phyloP scores from a whole-genome alignment of 2,797 vertebrate species.

The Muscicapa comitata region DNA sequence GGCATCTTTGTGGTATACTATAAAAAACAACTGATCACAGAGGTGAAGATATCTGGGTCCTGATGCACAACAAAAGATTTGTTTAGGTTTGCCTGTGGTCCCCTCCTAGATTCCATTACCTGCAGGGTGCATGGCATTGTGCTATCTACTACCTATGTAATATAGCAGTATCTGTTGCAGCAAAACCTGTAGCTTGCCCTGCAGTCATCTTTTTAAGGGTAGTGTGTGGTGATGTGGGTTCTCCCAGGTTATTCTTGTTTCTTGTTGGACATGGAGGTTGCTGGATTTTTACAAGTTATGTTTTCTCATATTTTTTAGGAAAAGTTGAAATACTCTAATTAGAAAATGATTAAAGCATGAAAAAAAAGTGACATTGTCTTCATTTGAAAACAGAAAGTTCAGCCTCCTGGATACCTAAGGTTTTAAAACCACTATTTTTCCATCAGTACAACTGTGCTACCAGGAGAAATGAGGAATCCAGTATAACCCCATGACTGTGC shows the following conservation, averaged over 20 bases:
- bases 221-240: neutral
- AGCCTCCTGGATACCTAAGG: neutral
- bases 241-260: neutral
- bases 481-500: conserved; percentile 15
- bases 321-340: neutral
- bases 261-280: neutral
- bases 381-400: conserved; percentile 1
- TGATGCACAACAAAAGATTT: neutral
- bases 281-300: neutral
- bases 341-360: neutral
- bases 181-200: neutral
- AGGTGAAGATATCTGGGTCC: neutral
- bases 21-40: neutral
- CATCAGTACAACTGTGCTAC: neutral
- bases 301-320: neutral
- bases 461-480: conserved; percentile 24
- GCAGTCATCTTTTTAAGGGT: neutral
- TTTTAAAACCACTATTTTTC: neutral
- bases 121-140: neutral
- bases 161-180: neutral
- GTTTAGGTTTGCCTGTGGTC: neutral
- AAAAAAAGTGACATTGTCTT: neutral
- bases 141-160: neutral
- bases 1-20: neutral
- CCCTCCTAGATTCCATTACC: neutral